A percentile compares a stretch with the other conserved stretches of the same genome.
Conservation (phyloP, 2,797 vertebrate genomes). For the Neosilurus hyrtlii region DNA sequence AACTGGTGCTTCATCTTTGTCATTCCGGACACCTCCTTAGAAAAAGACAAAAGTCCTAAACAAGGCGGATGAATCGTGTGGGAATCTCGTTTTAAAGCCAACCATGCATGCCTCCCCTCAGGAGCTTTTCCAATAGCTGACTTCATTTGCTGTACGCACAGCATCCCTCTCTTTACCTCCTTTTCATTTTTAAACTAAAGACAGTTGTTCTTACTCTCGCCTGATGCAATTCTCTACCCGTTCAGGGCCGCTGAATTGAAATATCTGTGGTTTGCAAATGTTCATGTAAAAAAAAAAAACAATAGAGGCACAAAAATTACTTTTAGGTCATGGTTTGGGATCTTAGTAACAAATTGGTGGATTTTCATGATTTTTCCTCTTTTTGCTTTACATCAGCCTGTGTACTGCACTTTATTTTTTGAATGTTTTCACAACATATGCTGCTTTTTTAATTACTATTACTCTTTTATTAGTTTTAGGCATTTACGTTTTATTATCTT, state of each 20-base stretch:
- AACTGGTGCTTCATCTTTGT: background rate
- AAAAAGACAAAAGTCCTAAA: constrained; percentile 3
- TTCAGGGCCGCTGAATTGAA: constrained; percentile 11
- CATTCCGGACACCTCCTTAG: background rate
- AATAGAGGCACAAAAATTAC: background rate
- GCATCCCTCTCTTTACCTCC: constrained; percentile 16
- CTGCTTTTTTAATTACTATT: constrained; percentile 1
- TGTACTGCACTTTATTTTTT: background rate
- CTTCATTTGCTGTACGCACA: constrained; percentile 21
- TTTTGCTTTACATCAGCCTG: background rate
- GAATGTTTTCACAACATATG: constrained; percentile 1
- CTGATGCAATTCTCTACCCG: constrained; percentile 38
- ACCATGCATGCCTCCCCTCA: constrained; percentile 29
- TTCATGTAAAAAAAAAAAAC: background rate
- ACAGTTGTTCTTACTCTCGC: constrained; percentile 24
- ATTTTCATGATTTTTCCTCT: background rate
- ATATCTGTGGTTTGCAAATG: constrained; percentile 26
- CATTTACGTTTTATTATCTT: background rate
- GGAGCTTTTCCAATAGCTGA: constrained; percentile 13
- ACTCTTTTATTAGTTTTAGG: background rate
- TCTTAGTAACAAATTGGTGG: background rate
- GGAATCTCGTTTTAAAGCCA: constrained; percentile 37
- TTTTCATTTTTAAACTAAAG: constrained; percentile 42
- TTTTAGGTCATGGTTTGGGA: background rate
- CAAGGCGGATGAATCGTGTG: constrained; percentile 18